Evolutionary conservation across 2,888 invertebrate genomes (phyloP).

Genomic region (Pyrochroa serraticornis): DNA sequence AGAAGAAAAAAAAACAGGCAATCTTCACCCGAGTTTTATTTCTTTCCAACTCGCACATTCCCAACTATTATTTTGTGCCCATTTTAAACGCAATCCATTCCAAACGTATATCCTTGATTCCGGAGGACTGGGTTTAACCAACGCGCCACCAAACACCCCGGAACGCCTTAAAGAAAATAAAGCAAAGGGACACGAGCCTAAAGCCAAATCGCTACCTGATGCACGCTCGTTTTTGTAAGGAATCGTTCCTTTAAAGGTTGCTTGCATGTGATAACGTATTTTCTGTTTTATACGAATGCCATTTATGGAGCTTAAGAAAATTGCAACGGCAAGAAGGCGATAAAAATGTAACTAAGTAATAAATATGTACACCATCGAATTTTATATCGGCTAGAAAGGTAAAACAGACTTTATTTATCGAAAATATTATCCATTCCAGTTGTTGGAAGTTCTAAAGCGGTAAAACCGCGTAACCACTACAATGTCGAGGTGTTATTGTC

Average conservation of each 20-base stretch:
- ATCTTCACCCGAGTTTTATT: conserved; percentile 15
- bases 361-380: too few species aligned
- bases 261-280: conserved; percentile 22
- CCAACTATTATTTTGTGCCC: conserved; percentile 20
- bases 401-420: too few species aligned
- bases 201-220: too few species aligned
- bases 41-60: conserved; percentile 15
- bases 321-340: too few species aligned
- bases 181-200: too few species aligned
- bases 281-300: conserved; percentile 19
- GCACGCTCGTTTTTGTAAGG: background rate
- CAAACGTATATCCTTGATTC: conserved; percentile 2
- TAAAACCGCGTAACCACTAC: too few species aligned
- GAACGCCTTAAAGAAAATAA: background rate
- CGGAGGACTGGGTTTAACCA: background rate
- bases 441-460: too few species aligned
- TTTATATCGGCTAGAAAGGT: too few species aligned
- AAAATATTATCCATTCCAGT: too few species aligned
- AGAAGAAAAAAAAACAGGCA: conserved; percentile 31
- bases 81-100: conserved; percentile 11
- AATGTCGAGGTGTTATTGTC: too few species aligned
- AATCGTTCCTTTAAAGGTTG: conserved; percentile 8
- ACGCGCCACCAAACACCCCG: background rate
- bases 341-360: too few species aligned
- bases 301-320: conserved; percentile 16